phyloP scores from a whole-genome alignment of 2,888 invertebrate species.

The Chrysomela aeneicollis region DNA sequence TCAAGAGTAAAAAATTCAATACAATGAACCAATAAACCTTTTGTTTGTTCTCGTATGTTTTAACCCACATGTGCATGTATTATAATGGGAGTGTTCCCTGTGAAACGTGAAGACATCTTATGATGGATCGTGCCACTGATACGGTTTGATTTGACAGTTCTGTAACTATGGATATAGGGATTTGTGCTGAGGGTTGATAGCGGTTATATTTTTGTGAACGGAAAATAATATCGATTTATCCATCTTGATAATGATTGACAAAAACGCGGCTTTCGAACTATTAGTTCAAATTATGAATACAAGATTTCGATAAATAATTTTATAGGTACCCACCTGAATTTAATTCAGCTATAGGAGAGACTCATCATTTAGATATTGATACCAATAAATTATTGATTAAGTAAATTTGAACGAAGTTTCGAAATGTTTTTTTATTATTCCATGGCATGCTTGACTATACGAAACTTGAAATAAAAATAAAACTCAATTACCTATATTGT shows the following conservation, averaged over 20 bases:
- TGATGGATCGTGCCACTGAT: slow-evolving; percentile 54
- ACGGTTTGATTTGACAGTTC: slow-evolving; percentile 35
- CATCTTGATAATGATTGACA: slow-evolving; percentile 35
- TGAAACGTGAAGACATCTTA: slow-evolving; percentile 55
- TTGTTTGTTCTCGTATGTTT: slow-evolving; percentile 55
- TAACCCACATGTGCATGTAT: slow-evolving; percentile 50
- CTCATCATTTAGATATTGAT: too few species aligned
- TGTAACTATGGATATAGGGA: slow-evolving; percentile 31
- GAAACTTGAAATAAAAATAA: too few species aligned
- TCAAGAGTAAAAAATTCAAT: slow-evolving; percentile 49
- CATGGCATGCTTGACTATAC: too few species aligned
- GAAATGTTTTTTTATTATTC: too few species aligned
- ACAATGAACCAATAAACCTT: slow-evolving; percentile 59
- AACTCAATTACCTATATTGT: too few species aligned
- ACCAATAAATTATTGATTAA: too few species aligned
- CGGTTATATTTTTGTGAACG: slow-evolving; percentile 8
- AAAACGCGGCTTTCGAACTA: slow-evolving; percentile 44
- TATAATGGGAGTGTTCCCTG: slow-evolving; percentile 49
- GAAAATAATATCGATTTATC: not conserved
- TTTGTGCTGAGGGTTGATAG: slow-evolving; percentile 6
- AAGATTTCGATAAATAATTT: too few species aligned
- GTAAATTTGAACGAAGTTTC: too few species aligned
- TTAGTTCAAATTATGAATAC: slow-evolving; percentile 57
- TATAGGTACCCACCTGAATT: too few species aligned
- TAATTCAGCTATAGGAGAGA: too few species aligned